phyloP scores from a whole-genome alignment of 2,113 vertebrate genomes.

The Mesitornis unicolor region DNA sequence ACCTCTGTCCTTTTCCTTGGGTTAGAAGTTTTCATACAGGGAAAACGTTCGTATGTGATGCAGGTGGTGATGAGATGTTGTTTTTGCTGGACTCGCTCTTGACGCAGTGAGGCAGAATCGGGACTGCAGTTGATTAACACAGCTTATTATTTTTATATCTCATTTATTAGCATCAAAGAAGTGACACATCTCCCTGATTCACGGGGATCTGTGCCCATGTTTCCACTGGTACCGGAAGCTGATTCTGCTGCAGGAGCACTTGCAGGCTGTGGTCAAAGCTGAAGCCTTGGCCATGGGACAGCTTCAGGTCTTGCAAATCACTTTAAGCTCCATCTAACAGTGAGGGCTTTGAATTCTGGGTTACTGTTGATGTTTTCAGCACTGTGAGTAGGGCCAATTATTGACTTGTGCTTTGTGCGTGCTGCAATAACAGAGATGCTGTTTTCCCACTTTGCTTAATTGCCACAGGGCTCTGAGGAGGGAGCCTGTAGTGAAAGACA shows the following conservation, averaged over 20 bases:
- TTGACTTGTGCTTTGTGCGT: background rate
- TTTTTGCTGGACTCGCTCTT: background rate
- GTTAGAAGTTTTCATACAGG: background rate
- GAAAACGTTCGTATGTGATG: fast-evolving
- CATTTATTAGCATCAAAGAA: background rate
- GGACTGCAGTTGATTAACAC: background rate
- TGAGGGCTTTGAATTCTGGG: background rate
- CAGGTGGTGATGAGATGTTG: background rate
- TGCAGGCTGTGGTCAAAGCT: background rate
- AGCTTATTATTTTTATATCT: background rate
- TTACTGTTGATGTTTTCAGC: background rate
- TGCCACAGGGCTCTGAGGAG: background rate
- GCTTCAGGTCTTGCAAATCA: background rate
- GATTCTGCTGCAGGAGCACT: background rate
- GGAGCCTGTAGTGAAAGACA: background rate
- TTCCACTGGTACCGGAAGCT: background rate
- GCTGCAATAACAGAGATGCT: background rate
- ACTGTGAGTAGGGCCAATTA: background rate
- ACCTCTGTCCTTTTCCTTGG: background rate
- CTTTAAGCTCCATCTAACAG: background rate
- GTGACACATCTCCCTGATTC: background rate
- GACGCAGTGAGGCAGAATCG: background rate
- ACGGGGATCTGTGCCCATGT: background rate
- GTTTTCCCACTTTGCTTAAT: background rate
- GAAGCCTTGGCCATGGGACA: background rate